Base-by-base conservation (phyloP, 1,140 invertebrate species). In the Dreissena polymorpha region DNA sequence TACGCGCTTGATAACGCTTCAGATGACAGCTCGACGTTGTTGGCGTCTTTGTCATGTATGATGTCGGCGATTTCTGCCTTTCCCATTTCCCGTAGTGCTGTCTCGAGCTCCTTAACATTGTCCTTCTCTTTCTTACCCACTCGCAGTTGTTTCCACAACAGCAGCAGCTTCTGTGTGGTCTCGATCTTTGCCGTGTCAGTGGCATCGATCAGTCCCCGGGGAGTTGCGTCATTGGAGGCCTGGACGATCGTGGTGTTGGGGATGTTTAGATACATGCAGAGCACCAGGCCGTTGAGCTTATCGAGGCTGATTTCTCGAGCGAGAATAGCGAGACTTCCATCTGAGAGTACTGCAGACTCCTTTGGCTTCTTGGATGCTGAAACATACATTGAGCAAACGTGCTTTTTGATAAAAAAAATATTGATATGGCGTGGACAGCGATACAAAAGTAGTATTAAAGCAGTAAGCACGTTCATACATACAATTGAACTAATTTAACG, bases 71-170 rank as follows among this genome's bases (percentile, higher is more conserved):
- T 67, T 23, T 80, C 84, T n/a, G 64, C 16, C 80, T 74, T 81
- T 16, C 84, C 84, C 70, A 81, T 85, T 67, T 85, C 84, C 16
- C 67, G 63, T 6, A 85, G 78, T 14, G 84, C 84, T 13, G 72
- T 25, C 25, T 85, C 84, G 25, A 85, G n/a, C 69, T 85, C 84
- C 64, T 81, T 70, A 3, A 85, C 84, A 51, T 85, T 85, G 18
- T 85, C 84, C 21, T 78, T 80, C 16, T 81, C 76, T 67, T 85
- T 85, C n/a, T 71, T 71, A 10, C 39, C 51, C 14, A 29, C 71
- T 23, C 84, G 55, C 29, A 81, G 10, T 5, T 16, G 21, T 50
- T 85, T 85, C 84, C 84, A 85, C 5, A 12, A 2, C 13, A 85
- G 57, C n/a, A 85, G 53, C 14, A 76, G 65, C 16, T 49, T 79